Evolutionary conservation across 2,113 vertebrate species (phyloP).

Genomic region (Polypterus bichir): DNA sequence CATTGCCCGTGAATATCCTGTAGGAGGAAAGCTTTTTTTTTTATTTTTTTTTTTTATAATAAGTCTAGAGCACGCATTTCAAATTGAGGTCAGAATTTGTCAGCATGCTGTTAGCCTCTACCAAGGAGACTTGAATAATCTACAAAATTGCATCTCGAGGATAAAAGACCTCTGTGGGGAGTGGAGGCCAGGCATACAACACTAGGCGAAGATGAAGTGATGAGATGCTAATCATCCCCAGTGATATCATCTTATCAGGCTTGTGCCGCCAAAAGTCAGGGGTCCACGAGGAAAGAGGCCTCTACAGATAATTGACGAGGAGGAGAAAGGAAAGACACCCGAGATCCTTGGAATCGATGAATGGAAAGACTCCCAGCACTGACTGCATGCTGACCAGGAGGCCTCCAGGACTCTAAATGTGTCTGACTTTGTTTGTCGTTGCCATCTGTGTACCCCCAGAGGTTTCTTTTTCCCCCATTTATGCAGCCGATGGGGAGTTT

Average conservation of each 20-base stretch:
- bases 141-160: not conserved
- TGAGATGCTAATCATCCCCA: constrained; percentile 16
- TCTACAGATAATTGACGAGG: no score
- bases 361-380: no score
- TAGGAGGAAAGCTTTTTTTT: not conserved
- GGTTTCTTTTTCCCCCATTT: no score
- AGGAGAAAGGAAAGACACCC: no score
- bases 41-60: not conserved
- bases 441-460: no score
- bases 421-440: no score
- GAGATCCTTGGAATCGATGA: no score
- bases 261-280: not conserved
- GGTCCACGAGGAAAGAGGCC: constrained; percentile 12
- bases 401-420: no score
- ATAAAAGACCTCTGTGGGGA: constrained; percentile 10
- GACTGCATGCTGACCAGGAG: no score
- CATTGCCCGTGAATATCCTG: not conserved
- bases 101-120: not conserved
- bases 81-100: constrained; percentile 16
- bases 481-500: no score
- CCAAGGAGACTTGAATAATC: constrained; percentile 5
- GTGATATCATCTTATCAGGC: constrained; percentile 11
- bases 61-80: not conserved
- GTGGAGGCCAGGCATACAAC: constrained; percentile 11
- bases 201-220: constrained; percentile 5